Evolutionary conservation across 2,113 vertebrate genomes (phyloP), one percentile per base, ranked within the genome.

Genomic region (Okapia johnstoni): DNA sequence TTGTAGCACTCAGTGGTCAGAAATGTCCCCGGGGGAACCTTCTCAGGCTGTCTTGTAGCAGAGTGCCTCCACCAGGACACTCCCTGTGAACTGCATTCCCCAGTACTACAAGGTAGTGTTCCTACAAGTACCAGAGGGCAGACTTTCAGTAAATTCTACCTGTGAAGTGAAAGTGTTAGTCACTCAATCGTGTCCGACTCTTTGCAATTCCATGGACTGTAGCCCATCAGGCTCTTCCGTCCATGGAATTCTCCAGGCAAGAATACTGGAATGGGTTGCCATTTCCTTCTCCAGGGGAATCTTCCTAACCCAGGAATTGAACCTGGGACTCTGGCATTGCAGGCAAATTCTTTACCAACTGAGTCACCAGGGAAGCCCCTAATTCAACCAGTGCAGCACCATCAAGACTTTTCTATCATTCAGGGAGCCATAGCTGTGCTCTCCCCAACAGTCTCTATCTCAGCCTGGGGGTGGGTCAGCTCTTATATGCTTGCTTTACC

Each of bases 171-270:
- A 70, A 36, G 66, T 70, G 66, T 70, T 12, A 40, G 66, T 23
- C 19, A 70, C n/a, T 23, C 66, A 70, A 6, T 23, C 0, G 0
- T 70, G 66, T 70, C n/a, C 10, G 3, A 23, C 66, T 40, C 66
- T 70, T 36, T 4, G 63, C 33, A 70, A 3, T 70, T 70, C 5
- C n/a, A 70, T 70, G 66, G 19, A 70, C 10, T 23, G 19, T 23
- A 36, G n/a, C 19, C 66, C n/a, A 0, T 40, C n/a, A 6, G n/a
- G n/a, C 66, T 70, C n/a, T 10, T 70, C n/a, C 13, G n/a, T 12
- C n/a, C 66, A 70, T 70, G 66, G 66, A 70, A 23, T 40, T 70
- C 66, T 23, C 66, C 66, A 70, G 66, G 66, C 19, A 36, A 70
- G 66, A 70, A 36, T 70, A 70, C 66, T 70, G 66, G 66, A 70